These are phyloP conservation scores for Temnothorax rugatulus DNA, from an alignment of 2,888 invertebrate species.

Conservation along the genomic window DNA sequence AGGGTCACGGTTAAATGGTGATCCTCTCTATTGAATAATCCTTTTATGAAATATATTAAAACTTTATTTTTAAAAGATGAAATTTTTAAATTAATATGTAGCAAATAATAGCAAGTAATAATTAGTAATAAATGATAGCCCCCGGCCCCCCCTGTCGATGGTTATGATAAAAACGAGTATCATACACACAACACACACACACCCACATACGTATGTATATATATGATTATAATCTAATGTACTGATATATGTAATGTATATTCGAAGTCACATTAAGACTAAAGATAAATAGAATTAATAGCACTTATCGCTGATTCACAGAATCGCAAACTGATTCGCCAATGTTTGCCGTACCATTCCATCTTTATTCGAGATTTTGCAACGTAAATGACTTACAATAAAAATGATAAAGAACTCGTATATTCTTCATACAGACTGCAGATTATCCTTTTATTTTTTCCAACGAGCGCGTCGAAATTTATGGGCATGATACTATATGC, in stretches of 20 bases:
- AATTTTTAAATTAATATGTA: not conserved
- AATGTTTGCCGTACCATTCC: not conserved
- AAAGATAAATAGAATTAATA: conserved; percentile 3
- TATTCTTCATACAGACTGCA: not conserved
- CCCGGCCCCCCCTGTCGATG: not conserved
- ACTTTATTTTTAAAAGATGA: not conserved
- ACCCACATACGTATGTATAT: too few species aligned
- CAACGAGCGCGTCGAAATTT: conserved; percentile 10
- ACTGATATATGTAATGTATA: too few species aligned
- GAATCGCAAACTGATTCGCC: conserved; percentile 21
- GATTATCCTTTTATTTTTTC: not conserved
- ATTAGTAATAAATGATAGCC: not conserved
- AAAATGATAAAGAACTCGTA: conserved; percentile 24
- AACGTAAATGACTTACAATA: not conserved
- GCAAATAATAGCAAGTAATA: not conserved
- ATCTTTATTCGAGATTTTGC: conserved; percentile 27
- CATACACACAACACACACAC: too few species aligned
- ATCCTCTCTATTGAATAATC: not conserved
- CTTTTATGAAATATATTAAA: not conserved
- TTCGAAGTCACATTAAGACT: too few species aligned
- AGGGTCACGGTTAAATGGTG: not conserved
- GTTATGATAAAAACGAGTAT: not conserved
- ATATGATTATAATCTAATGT: too few species aligned
- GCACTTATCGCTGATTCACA: conserved; percentile 22
- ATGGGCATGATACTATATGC: not conserved